Evolutionary conservation across 2,797 vertebrate genomes (phyloP), one percentile per base, ranked within the genome.

Genomic region (Cyclopterus lumpus): DNA sequence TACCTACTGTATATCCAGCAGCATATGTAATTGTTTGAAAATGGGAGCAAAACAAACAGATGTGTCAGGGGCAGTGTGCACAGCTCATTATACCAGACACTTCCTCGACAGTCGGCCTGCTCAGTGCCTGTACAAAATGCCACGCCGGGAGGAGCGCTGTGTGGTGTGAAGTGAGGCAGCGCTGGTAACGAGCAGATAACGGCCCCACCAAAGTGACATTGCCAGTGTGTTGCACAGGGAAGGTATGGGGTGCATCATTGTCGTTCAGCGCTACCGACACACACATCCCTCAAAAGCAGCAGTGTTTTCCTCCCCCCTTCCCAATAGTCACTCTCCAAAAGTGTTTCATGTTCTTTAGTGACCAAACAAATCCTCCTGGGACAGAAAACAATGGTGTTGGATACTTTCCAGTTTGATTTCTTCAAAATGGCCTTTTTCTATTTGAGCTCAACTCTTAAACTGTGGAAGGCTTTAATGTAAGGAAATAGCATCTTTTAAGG

Each of bases 281-380:
- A 53, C 32, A 1, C 46, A 62, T 22, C n/a, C 24, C 84, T 86
- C 67, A 70, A 74, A 83, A 80, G 74, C 78, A 74, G 73, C 59
- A 26, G 8, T 59, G 78, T 78, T 69, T 48, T 75, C 70, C 74
- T 71, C 0, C 49, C 36, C 8, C 32, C 38, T 9, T 12, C 5
- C 72, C 51, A 72, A 54, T 73, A 28, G 89, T 88, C 86, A 86
- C 71, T 83, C 89, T 86, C 67, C 61, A 63, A 88, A 86, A 93
- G 82, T 55, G 85, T 90, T 90, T 88, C 71, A 89, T 90, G 87
- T 91, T 92, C 80, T 89, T 88, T 73, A 76, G 85, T 24, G 78
- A 91, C 77, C 83, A 83, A 89, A 90, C 83, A 89, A 79, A 89
- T 90, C 82, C 91, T 90, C 84, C 71, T 11, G 86, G 68, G 87